A percentile compares a stretch with the other conserved stretches of the same genome.
phyloP scores from a whole-genome alignment of 2,113 vertebrate species.

The Dipodomys spectabilis region DNA sequence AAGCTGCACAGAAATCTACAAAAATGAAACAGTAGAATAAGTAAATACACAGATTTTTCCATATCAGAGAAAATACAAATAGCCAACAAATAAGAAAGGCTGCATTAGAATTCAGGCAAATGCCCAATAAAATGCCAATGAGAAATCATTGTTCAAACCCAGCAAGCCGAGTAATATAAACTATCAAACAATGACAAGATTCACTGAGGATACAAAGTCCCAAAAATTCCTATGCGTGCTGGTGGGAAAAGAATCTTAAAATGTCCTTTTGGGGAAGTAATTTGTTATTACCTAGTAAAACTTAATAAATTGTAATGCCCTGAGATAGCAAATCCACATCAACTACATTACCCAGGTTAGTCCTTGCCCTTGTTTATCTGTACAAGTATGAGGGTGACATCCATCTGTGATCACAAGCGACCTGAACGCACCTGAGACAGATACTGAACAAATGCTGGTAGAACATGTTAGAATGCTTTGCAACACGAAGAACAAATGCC shows the following conservation, averaged over 20 bases:
- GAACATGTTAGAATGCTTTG: background rate
- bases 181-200: too few species aligned
- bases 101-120: background rate
- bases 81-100: background rate
- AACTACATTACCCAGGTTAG: background rate
- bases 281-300: conserved; percentile 23
- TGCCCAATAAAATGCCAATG: background rate
- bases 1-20: background rate
- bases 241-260: background rate
- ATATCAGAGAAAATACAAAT: background rate
- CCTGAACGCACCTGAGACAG: too few species aligned
- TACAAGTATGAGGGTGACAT: background rate
- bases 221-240: too few species aligned
- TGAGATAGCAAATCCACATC: background rate
- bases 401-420: too few species aligned
- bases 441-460: too few species aligned
- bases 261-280: background rate
- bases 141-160: background rate
- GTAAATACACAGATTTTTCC: background rate
- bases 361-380: background rate
- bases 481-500: background rate
- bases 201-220: too few species aligned
- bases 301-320: background rate
- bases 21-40: background rate
- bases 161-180: background rate